These are phyloP conservation scores for Drosophila kanekoi DNA, from an alignment of 2,888 invertebrate species.

Conservation along the genomic window DNA sequence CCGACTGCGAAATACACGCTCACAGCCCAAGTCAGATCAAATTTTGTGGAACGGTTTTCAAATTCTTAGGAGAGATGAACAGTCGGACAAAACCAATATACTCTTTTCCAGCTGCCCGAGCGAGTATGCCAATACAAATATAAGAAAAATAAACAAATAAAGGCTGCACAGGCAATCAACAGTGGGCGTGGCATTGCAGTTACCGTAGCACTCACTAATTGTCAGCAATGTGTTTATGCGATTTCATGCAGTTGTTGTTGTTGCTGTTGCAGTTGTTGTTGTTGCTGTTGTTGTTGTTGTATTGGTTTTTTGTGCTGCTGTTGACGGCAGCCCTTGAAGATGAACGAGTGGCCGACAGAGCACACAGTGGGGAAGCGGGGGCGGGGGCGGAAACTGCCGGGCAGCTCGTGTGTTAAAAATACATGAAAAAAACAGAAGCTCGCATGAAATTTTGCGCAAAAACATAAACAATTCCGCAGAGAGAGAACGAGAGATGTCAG, in stretches of 20 bases:
- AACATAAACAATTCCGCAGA: slow-evolving; percentile 50
- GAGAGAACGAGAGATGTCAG: neutral
- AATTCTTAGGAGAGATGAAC: too few relatives aligned
- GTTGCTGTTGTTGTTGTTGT: slow-evolving; percentile 1
- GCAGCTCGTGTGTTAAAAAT: slow-evolving; percentile 71
- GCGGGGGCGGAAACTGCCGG: slow-evolving; percentile 11
- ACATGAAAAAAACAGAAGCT: slow-evolving; percentile 49
- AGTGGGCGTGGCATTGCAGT: slow-evolving; percentile 43
- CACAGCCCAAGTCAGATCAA: too few relatives aligned
- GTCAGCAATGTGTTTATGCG: slow-evolving; percentile 68
- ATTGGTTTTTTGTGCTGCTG: slow-evolving; percentile 27
- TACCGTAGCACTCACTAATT: slow-evolving; percentile 65
- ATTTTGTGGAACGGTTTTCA: too few relatives aligned
- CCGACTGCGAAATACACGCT: too few relatives aligned
- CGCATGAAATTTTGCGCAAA: slow-evolving; percentile 57
- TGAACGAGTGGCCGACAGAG: slow-evolving; percentile 20
- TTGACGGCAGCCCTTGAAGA: slow-evolving; percentile 51
- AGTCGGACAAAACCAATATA: too few relatives aligned
- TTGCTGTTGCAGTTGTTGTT: neutral
- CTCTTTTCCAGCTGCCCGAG: too few relatives aligned
- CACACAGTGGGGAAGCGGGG: neutral
- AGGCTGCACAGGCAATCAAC: slow-evolving; percentile 22
- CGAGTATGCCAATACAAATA: slow-evolving; percentile 1
- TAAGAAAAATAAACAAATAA: slow-evolving; percentile 6
- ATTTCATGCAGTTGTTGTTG: slow-evolving; percentile 36